Conservation (phyloP, 2,888 invertebrate species). For the Graphium colonna region DNA sequence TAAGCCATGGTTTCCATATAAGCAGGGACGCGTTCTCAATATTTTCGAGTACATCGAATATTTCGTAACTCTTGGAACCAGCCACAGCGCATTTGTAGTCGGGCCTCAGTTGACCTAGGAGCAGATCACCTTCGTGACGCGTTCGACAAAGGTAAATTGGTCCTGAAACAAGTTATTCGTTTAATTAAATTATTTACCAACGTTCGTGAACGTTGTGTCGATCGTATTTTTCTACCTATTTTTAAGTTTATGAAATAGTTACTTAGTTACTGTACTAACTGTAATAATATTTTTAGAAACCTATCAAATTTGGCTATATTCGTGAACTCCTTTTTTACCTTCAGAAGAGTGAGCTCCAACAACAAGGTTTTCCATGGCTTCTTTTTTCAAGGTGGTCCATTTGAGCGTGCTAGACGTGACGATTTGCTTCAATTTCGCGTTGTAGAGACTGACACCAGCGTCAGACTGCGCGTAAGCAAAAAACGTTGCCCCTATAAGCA, state of each 20-base stretch:
- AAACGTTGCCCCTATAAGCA: slow-evolving; percentile 56
- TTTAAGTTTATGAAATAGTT: neutral
- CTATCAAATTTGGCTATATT: too few species aligned
- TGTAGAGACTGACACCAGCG: slow-evolving; percentile 60
- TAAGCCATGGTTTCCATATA: slow-evolving; percentile 88
- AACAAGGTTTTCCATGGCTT: slow-evolving; percentile 80
- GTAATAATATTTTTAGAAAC: too few species aligned
- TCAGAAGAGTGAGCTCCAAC: slow-evolving; percentile 76
- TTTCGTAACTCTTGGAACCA: slow-evolving; percentile 76
- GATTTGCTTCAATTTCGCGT: slow-evolving; percentile 81
- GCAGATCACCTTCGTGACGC: slow-evolving; percentile 85
- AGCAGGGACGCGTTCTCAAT: slow-evolving; percentile 87
- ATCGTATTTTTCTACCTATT: neutral
- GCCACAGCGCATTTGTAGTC: slow-evolving; percentile 83
- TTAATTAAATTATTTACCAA: slow-evolving; percentile 13
- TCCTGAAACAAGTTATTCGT: slow-evolving; percentile 42
- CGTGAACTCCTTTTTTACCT: slow-evolving; percentile 40
- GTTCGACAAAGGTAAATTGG: slow-evolving; percentile 88
- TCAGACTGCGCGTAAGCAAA: slow-evolving; percentile 52
- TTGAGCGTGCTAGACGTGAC: slow-evolving; percentile 89
- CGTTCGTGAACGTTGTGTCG: too few species aligned
- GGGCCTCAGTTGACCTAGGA: slow-evolving; percentile 84
- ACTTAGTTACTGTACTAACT: too few species aligned
- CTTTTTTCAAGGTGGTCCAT: slow-evolving; percentile 82
- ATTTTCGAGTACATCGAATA: slow-evolving; percentile 88